Evolutionary conservation across 2,888 invertebrate species (phyloP).

Genomic region (Cryptocephalus moraei): DNA sequence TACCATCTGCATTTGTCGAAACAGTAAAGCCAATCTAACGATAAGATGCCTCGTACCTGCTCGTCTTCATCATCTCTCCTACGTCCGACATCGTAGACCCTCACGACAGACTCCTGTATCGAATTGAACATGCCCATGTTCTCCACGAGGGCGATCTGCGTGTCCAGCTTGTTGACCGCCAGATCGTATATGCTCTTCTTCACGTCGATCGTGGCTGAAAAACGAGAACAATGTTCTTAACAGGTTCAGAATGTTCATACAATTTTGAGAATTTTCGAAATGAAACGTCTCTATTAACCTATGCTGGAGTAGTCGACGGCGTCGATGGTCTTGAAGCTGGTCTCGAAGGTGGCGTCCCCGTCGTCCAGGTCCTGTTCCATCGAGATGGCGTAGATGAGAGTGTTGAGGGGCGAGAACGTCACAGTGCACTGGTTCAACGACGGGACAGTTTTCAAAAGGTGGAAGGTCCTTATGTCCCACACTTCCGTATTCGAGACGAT

Average conservation of each 20-base stretch:
- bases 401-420: constrained; percentile 77
- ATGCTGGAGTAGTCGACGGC: constrained; percentile 90
- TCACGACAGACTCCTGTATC: constrained; percentile 80
- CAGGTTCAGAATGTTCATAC: neutral
- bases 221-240: neutral
- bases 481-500: constrained; percentile 97
- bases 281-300: constrained; percentile 41
- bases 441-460: constrained; percentile 87
- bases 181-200: constrained; percentile 83
- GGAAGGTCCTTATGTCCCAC: constrained; percentile 94
- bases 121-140: constrained; percentile 75
- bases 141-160: constrained; percentile 85
- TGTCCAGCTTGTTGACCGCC: constrained; percentile 72
- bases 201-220: constrained; percentile 82
- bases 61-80: constrained; percentile 82
- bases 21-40: too few relatives aligned
- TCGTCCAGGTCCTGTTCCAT: constrained; percentile 65
- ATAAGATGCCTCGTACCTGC: constrained; percentile 46
- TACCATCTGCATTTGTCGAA: too few relatives aligned
- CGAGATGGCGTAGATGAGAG: constrained; percentile 79
- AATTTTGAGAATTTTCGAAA: neutral
- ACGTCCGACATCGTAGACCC: constrained; percentile 87
- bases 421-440: constrained; percentile 83
- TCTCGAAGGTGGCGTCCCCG: constrained; percentile 68
- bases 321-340: constrained; percentile 92